Base-by-base conservation (phyloP, 1,140 invertebrate species). In the Argopecten irradians region DNA sequence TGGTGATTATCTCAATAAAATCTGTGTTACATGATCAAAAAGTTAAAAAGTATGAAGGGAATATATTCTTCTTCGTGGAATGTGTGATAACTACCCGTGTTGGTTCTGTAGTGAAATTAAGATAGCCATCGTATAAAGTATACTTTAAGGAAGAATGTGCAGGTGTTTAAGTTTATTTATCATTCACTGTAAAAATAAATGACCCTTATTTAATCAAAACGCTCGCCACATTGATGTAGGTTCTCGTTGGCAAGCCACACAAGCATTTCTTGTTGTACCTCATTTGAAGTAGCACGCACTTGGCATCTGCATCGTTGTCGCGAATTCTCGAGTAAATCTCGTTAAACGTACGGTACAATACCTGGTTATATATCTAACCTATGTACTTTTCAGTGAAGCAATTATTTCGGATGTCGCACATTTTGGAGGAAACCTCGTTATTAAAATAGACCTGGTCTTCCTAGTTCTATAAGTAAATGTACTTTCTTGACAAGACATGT, bases 141-240 rank as follows among this genome's bases (percentile, higher is more conserved):
- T 71, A 28, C 55, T 46, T 46, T 46, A 19, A 46, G 43, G 13
- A 19, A 46, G 43, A 46, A n/a, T 71, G n/a, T 16, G 55, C 55
- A 71, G 55, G 55, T 71, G 55, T 71, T 71, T 71, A 7, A n/a
- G 55, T 71, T 28, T 71, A n/a, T 28, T 71, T 71, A 71, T 71
- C 55, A 71, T 28, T 71, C 55, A 71, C 22, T 71, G 22, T 71
- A n/a, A n/a, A 28, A 71, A 71, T 71, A 71, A 71, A 71, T 71
- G 55, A 71, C 55, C 55, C 55, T 71, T 71, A 71, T 71, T 71
- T 71, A 71, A 71, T 71, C 19, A 71, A 71, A 71, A 71, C 22
- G 28, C 55, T 71, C 55, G 55, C 55, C 55, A 71, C 55, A 71
- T 71, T 71, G 55, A 71, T 71, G 55, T 71, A 71, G 55, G 55